Evolutionary conservation across 2,797 vertebrate species (phyloP).

Genomic region (Dermochelys coriacea): DNA sequence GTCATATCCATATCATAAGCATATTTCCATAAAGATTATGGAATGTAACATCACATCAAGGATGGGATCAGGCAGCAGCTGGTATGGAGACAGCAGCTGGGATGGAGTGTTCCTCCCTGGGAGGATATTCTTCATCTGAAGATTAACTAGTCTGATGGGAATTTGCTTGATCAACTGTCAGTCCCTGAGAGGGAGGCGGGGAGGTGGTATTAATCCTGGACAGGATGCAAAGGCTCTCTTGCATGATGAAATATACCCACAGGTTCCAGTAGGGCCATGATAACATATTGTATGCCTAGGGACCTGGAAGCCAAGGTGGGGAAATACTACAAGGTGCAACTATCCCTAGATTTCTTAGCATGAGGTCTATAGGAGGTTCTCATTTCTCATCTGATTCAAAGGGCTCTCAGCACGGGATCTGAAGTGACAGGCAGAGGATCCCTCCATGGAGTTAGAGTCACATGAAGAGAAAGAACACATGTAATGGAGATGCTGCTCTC

Average conservation of each 20-base stretch:
- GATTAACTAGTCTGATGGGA: neutral
- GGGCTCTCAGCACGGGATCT: neutral
- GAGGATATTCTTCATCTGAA: neutral
- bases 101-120: neutral
- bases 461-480: neutral
- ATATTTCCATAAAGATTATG: too few species aligned
- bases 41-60: too few species aligned
- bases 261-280: neutral
- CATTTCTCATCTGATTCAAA: neutral
- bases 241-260: neutral
- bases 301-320: neutral
- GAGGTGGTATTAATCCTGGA: neutral
- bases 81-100: neutral
- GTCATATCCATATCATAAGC: too few species aligned
- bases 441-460: neutral
- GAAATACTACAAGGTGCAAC: neutral
- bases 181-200: rapidly evolving
- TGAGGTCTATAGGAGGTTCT: neutral
- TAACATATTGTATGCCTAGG: neutral
- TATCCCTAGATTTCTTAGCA: neutral
- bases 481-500: neutral
- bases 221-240: neutral
- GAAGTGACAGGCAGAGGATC: neutral
- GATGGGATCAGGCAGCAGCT: rapidly evolving
- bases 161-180: neutral